Evolutionary conservation across 2,797 vertebrate species (phyloP).

Genomic region (Gymnodraco acuticeps): DNA sequence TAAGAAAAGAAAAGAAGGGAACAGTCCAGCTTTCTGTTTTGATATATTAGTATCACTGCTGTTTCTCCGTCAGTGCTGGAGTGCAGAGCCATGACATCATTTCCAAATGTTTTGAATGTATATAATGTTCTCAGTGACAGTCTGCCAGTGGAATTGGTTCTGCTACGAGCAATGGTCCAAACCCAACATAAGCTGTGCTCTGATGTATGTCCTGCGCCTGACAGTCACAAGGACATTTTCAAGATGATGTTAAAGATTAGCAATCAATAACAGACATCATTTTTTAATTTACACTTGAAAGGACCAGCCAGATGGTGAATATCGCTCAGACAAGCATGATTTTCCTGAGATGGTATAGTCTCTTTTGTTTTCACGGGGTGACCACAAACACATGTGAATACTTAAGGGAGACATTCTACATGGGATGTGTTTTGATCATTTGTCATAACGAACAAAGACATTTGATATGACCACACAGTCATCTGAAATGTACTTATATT

Average conservation of each 20-base stretch:
- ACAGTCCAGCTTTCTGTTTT: slow-evolving; percentile 34
- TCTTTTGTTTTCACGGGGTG: slow-evolving; percentile 60
- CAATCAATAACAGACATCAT: slow-evolving; percentile 70
- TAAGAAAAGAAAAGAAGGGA: slow-evolving; percentile 27
- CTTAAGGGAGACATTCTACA: slow-evolving; percentile 51
- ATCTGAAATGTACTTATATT: slow-evolving; percentile 30
- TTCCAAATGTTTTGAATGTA: slow-evolving; percentile 55
- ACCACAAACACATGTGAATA: slow-evolving; percentile 76
- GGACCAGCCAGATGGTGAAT: slow-evolving; percentile 60
- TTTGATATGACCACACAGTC: slow-evolving; percentile 49
- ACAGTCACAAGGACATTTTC: slow-evolving; percentile 51
- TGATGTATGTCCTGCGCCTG: slow-evolving; percentile 50
- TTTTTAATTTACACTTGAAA: slow-evolving; percentile 68
- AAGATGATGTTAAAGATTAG: slow-evolving; percentile 64
- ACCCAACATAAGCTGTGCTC: slow-evolving; percentile 47
- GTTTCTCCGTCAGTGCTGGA: slow-evolving; percentile 57
- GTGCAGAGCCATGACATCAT: slow-evolving; percentile 61
- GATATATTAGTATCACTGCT: slow-evolving; percentile 45
- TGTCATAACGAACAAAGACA: slow-evolving; percentile 57
- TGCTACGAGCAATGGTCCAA: slow-evolving; percentile 43
- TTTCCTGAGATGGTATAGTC: slow-evolving; percentile 41
- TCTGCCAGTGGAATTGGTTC: slow-evolving; percentile 47
- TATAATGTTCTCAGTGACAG: slow-evolving; percentile 68
- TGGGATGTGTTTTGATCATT: slow-evolving; percentile 64
- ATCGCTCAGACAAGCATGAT: slow-evolving; percentile 52